These are phyloP conservation scores for Tipula lateralis DNA, from an alignment of 2,888 invertebrate species.

Conservation along the genomic window DNA sequence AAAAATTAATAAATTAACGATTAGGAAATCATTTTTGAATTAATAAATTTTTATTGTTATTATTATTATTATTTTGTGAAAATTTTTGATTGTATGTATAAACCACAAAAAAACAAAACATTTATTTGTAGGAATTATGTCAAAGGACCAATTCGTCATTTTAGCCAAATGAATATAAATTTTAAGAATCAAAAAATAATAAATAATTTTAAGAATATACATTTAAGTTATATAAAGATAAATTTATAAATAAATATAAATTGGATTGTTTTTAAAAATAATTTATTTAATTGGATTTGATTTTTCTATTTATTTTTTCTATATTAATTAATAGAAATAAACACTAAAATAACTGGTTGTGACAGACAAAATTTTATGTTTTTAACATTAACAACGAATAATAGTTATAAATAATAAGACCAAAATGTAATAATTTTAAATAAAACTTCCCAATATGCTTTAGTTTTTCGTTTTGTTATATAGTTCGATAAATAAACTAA, in stretches of 20 bases:
- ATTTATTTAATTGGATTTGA: neutral
- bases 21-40: neutral
- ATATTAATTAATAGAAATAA: neutral
- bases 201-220: neutral
- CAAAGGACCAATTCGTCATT: constrained; percentile 29
- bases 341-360: neutral
- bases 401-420: neutral
- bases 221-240: neutral
- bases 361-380: neutral
- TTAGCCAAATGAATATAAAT: neutral
- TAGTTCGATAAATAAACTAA: neutral
- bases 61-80: too few species aligned
- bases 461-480: neutral
- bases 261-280: neutral
- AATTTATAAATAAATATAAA: neutral
- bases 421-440: neutral
- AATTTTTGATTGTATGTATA: neutral
- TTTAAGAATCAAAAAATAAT: neutral
- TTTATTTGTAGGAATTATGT: constrained; percentile 29
- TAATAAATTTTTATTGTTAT: neutral
- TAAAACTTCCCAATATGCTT: neutral
- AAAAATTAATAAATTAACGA: neutral
- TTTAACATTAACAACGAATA: neutral
- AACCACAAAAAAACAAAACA: neutral
- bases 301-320: neutral